Base-by-base conservation (phyloP, 2,888 invertebrate species). In the Ennomos quercinarius region DNA sequence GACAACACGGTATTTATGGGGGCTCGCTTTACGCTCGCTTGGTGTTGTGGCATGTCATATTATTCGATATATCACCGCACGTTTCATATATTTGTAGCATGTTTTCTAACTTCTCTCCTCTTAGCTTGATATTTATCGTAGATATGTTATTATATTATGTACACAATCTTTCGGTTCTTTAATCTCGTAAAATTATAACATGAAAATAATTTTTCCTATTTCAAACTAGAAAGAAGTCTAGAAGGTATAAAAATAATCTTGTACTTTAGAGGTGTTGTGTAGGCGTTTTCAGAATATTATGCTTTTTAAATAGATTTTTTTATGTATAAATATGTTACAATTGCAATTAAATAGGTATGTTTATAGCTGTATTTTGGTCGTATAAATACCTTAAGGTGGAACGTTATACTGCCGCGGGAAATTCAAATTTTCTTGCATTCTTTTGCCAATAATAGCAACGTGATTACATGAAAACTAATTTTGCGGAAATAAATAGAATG, bases 1-100 rank as follows among this genome's bases (percentile, higher is more conserved):
- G 70, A 76, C 76, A 81, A 75, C 77, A 81, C 81, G 80, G 77
- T 84, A 78, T 77, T 68, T 71, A 76, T 72, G 87, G 81, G 79
- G 79, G 80, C 78, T 80, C 67, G 83, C 82, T 80, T 84, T 65
- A 69, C 60, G 79, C 80, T 77, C 60, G 65, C 66, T 68, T 74
- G 80, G 76, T 80, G 68, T 71, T 72, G 74, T 63, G 63, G 75
- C 82, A 81, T 79, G 80, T 61, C 68, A 64, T 74, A 72, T 6
- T 74, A 66, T 67, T 71, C 43, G 45, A 50, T 51, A 17, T 13
- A 59, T 69, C 71, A 66, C 50, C 62, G 76, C 76, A 77, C 73
- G 73, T 68, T 60, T 61, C 64, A 37, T 51, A 12, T 52, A 11
- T 17, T 51, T 66, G 65, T 70, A 61, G 77, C 77, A 76, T 72